Evolutionary conservation across 2,797 vertebrate species (phyloP).

Genomic region (Pseudocheirus occidentalis): DNA sequence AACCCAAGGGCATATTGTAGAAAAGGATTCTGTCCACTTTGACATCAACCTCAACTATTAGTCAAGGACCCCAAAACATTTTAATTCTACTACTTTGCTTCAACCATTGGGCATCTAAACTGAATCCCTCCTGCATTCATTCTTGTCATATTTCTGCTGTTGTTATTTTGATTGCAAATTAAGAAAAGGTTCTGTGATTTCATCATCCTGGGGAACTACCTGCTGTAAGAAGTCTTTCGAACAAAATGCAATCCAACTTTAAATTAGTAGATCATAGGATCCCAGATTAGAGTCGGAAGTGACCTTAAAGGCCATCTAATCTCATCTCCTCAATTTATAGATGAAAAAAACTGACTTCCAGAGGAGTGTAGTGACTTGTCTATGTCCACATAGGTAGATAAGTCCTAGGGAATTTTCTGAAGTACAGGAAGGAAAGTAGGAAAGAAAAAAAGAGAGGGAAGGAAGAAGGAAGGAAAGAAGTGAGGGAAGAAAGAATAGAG

Average conservation of each 20-base stretch:
- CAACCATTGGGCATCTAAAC: background rate
- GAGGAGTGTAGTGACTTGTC: background rate
- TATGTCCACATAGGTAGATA: background rate
- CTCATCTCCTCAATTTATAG: background rate
- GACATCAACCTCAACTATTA: background rate
- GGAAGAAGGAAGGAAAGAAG: fast-evolving
- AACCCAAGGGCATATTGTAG: background rate
- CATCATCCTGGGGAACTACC: background rate
- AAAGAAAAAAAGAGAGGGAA: background rate
- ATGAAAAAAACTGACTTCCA: background rate
- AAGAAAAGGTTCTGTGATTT: background rate
- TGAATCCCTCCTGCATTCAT: background rate
- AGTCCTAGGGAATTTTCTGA: background rate
- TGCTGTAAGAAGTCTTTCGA: background rate
- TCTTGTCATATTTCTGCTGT: background rate
- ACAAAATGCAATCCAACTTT: background rate
- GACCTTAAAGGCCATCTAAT: background rate
- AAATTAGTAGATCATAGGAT: background rate
- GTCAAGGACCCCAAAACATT: background rate
- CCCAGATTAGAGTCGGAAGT: background rate
- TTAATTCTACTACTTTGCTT: background rate
- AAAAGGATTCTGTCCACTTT: background rate
- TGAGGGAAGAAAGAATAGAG: too few relatives aligned
- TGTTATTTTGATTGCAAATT: background rate
- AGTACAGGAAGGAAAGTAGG: background rate